Percentiles rank a stretch among this genome's conserved stretches.
Evolutionary conservation across 2,888 invertebrate genomes (phyloP).

Genomic region (Eumerus sabulonum): DNA sequence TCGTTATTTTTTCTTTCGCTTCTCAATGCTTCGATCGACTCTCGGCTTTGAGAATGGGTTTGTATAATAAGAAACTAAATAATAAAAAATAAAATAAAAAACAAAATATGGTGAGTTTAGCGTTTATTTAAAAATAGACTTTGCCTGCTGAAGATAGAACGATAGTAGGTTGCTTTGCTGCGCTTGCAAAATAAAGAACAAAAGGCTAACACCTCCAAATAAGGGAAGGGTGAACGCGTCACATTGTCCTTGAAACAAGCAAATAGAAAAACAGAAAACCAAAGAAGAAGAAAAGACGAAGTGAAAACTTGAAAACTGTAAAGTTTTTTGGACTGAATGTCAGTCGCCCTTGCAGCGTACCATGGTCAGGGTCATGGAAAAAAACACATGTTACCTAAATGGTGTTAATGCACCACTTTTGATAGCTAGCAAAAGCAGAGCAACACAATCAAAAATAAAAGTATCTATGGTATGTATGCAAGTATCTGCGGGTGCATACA

Average conservation of each 20-base stretch:
- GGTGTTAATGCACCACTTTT: conserved; percentile 46
- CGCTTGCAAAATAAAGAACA: too few species aligned
- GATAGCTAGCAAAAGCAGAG: conserved; percentile 18
- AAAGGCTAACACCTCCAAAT: too few species aligned
- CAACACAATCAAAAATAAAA: conserved; percentile 42
- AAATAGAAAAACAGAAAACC: not conserved
- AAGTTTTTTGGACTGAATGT: conserved; percentile 16
- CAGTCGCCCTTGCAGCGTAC: conserved; percentile 32
- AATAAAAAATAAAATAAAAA: too few species aligned
- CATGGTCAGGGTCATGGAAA: conserved; percentile 63
- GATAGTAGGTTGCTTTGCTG: too few species aligned
- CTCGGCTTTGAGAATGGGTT: not conserved
- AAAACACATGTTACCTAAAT: conserved; percentile 43
- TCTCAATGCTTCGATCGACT: not conserved
- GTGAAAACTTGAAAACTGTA: not conserved
- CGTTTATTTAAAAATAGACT: too few species aligned
- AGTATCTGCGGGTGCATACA: not conserved
- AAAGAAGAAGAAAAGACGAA: conserved; percentile 13
- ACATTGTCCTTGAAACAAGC: too few species aligned
- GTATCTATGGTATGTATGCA: conserved; percentile 3
- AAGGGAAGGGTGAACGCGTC: too few species aligned
- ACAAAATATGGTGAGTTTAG: too few species aligned
- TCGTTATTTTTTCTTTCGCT: not conserved
- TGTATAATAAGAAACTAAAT: too few species aligned
- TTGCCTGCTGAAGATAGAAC: too few species aligned